These are phyloP conservation scores for Heloderma charlesbogerti DNA, from an alignment of 2,113 vertebrate genomes.

Conservation along the genomic window DNA sequence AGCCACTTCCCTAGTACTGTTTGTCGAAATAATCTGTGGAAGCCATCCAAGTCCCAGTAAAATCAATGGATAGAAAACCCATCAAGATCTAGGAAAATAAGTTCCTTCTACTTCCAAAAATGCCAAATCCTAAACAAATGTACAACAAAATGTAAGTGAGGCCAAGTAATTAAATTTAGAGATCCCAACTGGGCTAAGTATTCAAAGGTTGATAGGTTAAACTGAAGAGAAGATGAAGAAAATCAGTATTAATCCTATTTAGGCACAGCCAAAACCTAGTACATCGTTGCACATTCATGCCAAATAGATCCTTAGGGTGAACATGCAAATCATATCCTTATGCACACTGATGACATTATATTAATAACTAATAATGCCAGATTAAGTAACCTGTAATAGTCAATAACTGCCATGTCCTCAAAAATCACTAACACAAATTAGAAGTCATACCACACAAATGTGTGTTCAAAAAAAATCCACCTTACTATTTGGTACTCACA, in stretches of 20 bases:
- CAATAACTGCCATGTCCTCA: not conserved
- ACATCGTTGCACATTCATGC: no score
- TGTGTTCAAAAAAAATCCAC: no score
- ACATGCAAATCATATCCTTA: not conserved
- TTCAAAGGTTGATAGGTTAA: not conserved
- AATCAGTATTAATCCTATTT: not conserved
- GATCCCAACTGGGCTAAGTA: not conserved
- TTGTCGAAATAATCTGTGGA: not conserved
- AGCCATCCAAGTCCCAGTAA: slow-evolving; percentile 14
- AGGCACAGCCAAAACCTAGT: not conserved
- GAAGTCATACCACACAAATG: not conserved
- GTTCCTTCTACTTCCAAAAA: not conserved
- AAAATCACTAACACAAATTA: not conserved
- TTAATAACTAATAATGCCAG: not conserved
- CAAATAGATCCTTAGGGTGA: not conserved
- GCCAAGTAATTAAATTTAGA: slow-evolving; percentile 7
- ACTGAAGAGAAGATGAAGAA: not conserved
- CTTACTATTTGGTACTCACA: not conserved
- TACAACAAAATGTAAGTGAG: not conserved
- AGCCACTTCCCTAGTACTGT: not conserved
- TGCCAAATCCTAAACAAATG: not conserved
- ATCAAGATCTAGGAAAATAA: not conserved
- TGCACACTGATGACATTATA: not conserved
- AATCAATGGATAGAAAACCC: not conserved
- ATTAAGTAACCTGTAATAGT: not conserved